Evolutionary conservation across 2,888 invertebrate genomes (phyloP).

Genomic region (Uropetala carovei): DNA sequence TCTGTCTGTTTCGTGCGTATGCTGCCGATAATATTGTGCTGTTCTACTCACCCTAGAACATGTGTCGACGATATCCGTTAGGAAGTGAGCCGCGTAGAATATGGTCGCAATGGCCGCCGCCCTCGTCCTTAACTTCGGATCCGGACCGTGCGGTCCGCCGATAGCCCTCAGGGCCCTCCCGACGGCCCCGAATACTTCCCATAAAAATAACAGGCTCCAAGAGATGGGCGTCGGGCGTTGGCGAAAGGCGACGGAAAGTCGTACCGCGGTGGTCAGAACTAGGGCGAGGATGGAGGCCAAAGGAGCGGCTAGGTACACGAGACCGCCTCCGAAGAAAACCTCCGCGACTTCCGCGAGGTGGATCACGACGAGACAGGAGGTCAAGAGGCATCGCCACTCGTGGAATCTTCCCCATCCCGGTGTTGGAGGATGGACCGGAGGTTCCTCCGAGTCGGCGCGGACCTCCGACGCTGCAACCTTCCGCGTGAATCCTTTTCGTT

Average conservation of each 20-base stretch:
- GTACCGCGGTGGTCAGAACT: slow-evolving; percentile 19
- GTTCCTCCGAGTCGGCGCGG: neutral
- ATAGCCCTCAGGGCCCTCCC: slow-evolving; percentile 29
- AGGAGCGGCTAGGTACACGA: slow-evolving; percentile 33
- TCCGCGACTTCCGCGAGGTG: slow-evolving; percentile 48
- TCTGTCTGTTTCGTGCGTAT: too few relatives aligned
- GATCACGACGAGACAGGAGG: slow-evolving; percentile 34
- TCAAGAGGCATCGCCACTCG: slow-evolving; percentile 48
- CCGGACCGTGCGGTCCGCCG: neutral
- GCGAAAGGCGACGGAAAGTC: slow-evolving; percentile 33
- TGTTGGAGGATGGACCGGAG: neutral
- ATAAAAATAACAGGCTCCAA: slow-evolving; percentile 20
- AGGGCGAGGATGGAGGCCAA: slow-evolving; percentile 52
- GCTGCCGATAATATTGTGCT: too few relatives aligned
- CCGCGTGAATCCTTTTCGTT: slow-evolving; percentile 26
- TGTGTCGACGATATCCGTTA: slow-evolving; percentile 33
- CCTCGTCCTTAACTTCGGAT: neutral
- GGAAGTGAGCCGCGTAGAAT: slow-evolving; percentile 3
- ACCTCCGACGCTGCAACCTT: slow-evolving; percentile 31
- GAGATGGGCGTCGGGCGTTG: neutral
- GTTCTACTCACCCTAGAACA: slow-evolving; percentile 26
- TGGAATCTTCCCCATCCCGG: slow-evolving; percentile 54
- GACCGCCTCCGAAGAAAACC: slow-evolving; percentile 35
- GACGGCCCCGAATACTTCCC: slow-evolving; percentile 26
- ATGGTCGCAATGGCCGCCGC: slow-evolving; percentile 1